phyloP scores from a whole-genome alignment of 2,797 vertebrate species.

The Gobionotothen gibberifrons region DNA sequence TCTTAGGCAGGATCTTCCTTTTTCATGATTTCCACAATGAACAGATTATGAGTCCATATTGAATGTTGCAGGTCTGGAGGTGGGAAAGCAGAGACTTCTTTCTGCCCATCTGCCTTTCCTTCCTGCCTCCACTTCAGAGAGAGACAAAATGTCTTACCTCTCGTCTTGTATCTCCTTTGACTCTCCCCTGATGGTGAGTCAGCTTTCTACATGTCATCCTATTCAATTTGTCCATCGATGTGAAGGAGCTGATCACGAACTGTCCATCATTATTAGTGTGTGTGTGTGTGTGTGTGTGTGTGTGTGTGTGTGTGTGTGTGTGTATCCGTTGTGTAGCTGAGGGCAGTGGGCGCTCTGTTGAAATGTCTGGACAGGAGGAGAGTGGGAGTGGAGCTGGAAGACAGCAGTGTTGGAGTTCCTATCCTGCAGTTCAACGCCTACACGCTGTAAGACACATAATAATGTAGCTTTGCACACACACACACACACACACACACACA shows the following conservation, averaged over 20 bases:
- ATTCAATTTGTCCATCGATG: constrained; percentile 26
- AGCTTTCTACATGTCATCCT: constrained; percentile 35
- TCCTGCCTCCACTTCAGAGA: constrained; percentile 87
- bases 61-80: constrained; percentile 86
- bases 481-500: constrained; percentile 12
- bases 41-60: constrained; percentile 7
- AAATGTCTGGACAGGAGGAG: constrained; percentile 95
- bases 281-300: constrained; percentile 17
- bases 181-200: constrained; percentile 88
- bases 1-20: constrained; percentile 1
- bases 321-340: constrained; percentile 79
- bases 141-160: constrained; percentile 91
- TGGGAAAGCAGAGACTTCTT: constrained; percentile 93
- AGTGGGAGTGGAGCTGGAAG: constrained; percentile 94
- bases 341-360: constrained; percentile 91
- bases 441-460: constrained; percentile 82
- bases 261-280: constrained; percentile 30
- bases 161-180: constrained; percentile 94
- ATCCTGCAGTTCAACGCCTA: constrained; percentile 93
- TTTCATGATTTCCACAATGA: constrained; percentile 13
- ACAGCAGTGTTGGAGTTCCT: constrained; percentile 87
- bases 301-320: constrained; percentile 5
- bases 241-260: constrained; percentile 31
- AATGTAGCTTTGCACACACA: constrained; percentile 18
- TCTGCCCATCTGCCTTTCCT: constrained; percentile 91